Base-by-base conservation (phyloP, 2,113 vertebrate genomes). In the Dicaeum eximium region DNA sequence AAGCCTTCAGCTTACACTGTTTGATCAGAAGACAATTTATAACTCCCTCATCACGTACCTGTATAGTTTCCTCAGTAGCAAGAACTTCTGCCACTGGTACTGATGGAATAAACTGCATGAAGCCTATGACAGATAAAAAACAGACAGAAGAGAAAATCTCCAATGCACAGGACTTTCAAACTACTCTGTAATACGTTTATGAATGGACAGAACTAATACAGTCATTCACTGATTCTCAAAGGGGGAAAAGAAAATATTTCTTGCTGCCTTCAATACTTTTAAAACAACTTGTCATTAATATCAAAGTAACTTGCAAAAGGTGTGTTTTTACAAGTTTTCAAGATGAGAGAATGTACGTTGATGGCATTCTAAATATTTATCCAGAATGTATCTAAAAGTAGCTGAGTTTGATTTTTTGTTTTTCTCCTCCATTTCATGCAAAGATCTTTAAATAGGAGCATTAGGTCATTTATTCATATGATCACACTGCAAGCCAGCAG, bases 21-120 rank as follows among this genome's bases (percentile, higher is more conserved):
- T 31, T 47, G 7, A 82, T 21, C 11, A 73, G 31, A 28, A 78
- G 16, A 37, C 4, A 2, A 65, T 16, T 42, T 45, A 54, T 57
- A 33, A 40, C 30, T 56, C 4, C 7, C 8, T 17, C 33, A 53
- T 7, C 44, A 92, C 45, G 0, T 94, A 99, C 99, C 99, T 99
- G 99, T 97, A 99, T 99, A 89, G 99, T 99, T 72, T 99, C 99
- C 96, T 99, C 99, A 33, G 99, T 99, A 25, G 99, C 99, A 82
- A 99, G 98, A 74, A 99, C 99, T 95, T 99, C 99, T 58, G 99
- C 99, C 21, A 99, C 99, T 42, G 99, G 99, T 75, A 99, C 99
- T 4, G 99, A 99, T 90, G 99, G 99, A 87, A 99, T 99, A 94
- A 99, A 99, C 97, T 99, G 99, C 99, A 99, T 99, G 94, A 99